Evolutionary conservation across 23 tunicate species (phyloP), one percentile per base, ranked within the genome.

Genomic region (Halocynthia roretzi): DNA sequence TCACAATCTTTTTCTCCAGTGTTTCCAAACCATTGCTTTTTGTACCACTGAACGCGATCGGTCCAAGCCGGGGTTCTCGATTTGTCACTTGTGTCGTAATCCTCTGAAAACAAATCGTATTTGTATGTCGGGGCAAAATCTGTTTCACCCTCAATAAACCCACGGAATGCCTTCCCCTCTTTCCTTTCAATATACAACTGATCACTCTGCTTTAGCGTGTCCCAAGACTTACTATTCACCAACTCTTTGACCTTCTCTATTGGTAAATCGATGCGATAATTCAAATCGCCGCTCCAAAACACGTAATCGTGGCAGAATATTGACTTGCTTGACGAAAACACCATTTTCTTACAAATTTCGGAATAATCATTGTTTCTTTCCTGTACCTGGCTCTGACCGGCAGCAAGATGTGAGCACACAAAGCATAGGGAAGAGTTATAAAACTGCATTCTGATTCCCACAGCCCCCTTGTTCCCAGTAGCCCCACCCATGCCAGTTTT

Each of bases 111-210:
- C n/a, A 82, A 67, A 71, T 96, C 99, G 72, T 96, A 96, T 61
- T 96, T 96, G 70, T 96, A 96, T 5, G 99, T 96, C n/a, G 99
- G 99, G 7, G 99, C 99, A 79, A 96, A 96, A 68, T 82, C 67
- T 40, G 83, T 86, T 7, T 80, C 80, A 7, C 90, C 99, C 58
- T 96, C 99, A 11, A 54, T 79, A 74, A 86, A 96, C n/a, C 87
- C 88, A 82, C 81, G 53, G 11, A 96, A 96, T 53, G 82, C 86
- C 50, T 85, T 96, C 69, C 85, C 86, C 86, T 81, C 78, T 68
- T 82, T 83, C 82, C 78, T 96, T 71, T 96, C 93, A 51, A 70
- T 77, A 14, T 54, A 74, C 14, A 96, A 82, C 72, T 96, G 99
- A 62, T 96, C 99, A 83, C 71, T 44, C 40, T 80, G 93, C 72